phyloP scores from a whole-genome alignment of 2,113 vertebrate species.

The Nothobranchius kuhntae region DNA sequence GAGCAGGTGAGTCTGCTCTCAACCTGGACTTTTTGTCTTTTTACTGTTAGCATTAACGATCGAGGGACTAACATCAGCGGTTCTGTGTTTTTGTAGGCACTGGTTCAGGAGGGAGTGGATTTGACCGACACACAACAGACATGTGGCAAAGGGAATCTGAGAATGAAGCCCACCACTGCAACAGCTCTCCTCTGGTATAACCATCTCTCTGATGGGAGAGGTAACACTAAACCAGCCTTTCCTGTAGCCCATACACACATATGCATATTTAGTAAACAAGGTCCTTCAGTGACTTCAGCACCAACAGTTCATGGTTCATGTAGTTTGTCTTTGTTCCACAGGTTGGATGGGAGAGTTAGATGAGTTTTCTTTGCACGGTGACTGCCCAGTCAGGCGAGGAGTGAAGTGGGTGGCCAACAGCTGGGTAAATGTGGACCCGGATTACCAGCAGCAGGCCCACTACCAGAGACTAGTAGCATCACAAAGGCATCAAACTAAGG shows the following conservation, averaged over 20 bases:
- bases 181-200: constrained; percentile 98
- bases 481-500: constrained; percentile 72
- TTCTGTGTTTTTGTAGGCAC: constrained; percentile 78
- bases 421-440: constrained; percentile 96
- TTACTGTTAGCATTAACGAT: not conserved
- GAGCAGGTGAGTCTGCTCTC: constrained; percentile 81
- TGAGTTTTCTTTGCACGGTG: constrained; percentile 92
- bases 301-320: not conserved
- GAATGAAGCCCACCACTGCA: constrained; percentile 87
- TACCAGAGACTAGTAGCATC: constrained; percentile 89
- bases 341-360: constrained; percentile 97
- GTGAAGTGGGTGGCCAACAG: constrained; percentile 96
- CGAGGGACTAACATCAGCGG: not conserved
- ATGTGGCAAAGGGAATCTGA: constrained; percentile 90
- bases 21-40: not conserved
- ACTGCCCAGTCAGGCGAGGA: constrained; percentile 88
- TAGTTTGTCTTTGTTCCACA: constrained; percentile 39
- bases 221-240: constrained; percentile 68
- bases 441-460: constrained; percentile 84
- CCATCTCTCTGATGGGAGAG: constrained; percentile 94
- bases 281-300: not conserved
- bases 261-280: no score
- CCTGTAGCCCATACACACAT: no score
- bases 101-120: constrained; percentile 89
- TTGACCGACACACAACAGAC: constrained; percentile 90